Conservation (phyloP, 2,113 vertebrate species). For the Hippocampus abdominalis region DNA sequence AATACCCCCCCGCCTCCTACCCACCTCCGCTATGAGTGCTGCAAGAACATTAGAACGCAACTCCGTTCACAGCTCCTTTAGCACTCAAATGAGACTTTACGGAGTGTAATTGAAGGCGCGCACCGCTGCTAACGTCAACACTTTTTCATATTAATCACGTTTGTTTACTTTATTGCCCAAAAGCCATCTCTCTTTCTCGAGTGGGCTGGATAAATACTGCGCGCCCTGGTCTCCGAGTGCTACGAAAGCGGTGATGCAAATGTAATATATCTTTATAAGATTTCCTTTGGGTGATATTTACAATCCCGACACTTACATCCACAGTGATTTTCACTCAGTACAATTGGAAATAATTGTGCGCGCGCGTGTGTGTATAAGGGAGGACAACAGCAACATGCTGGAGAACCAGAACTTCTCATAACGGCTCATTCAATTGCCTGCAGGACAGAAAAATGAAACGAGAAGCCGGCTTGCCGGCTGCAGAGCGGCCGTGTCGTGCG, state of each 20-base stretch:
- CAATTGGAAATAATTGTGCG: constrained; percentile 68
- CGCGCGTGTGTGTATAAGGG: constrained; percentile 27
- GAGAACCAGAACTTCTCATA: constrained; percentile 61
- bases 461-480: constrained; percentile 59
- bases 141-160: constrained; percentile 58
- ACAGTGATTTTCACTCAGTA: constrained; percentile 54
- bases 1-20: not conserved
- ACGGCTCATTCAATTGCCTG: constrained; percentile 64
- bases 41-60: constrained; percentile 21
- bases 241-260: constrained; percentile 46
- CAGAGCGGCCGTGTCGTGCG: constrained; percentile 48
- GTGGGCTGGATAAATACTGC: constrained; percentile 54
- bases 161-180: constrained; percentile 58
- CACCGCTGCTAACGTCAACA: constrained; percentile 49
- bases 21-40: constrained; percentile 8
- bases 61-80: constrained; percentile 16
- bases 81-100: constrained; percentile 18
- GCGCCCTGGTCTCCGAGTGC: constrained; percentile 11
- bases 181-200: constrained; percentile 53
- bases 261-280: constrained; percentile 60
- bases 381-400: constrained; percentile 50
- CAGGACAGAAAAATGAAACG: constrained; percentile 63
- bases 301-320: constrained; percentile 65
- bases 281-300: constrained; percentile 69
- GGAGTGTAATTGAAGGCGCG: constrained; percentile 33